phyloP scores from a whole-genome alignment of 2,113 vertebrate species.

The Haemorhous mexicanus region DNA sequence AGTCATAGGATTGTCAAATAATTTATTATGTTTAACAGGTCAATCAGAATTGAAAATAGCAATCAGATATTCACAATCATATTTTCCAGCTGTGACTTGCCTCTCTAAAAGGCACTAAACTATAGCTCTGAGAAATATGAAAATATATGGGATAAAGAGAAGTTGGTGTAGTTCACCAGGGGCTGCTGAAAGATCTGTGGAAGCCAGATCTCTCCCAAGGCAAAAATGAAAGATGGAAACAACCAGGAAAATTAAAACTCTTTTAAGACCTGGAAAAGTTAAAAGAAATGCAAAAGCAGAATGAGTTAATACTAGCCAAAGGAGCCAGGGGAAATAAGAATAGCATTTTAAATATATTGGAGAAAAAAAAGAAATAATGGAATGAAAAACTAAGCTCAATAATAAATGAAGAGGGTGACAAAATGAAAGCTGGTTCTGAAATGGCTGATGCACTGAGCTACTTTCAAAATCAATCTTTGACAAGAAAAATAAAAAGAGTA shows the following conservation, averaged over 20 bases:
- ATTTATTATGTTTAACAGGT: not conserved
- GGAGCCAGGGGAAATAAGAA: constrained; percentile 52
- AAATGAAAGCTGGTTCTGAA: constrained; percentile 52
- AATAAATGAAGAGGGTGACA: constrained; percentile 47
- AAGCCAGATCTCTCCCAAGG: not conserved
- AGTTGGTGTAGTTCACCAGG: not conserved
- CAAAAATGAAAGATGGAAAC: constrained; percentile 2
- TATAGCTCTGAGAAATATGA: constrained; percentile 7
- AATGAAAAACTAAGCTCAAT: constrained; percentile 43
- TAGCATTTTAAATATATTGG: constrained; percentile 27
- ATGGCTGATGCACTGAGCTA: constrained; percentile 29
- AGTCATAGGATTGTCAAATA: not conserved
- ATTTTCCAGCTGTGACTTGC: not conserved
- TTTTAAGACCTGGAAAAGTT: constrained; percentile 35
- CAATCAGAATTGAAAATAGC: not conserved
- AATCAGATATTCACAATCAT: not conserved
- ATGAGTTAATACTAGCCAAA: constrained; percentile 42
- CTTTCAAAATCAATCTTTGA: constrained; percentile 45
- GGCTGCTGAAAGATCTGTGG: not conserved
- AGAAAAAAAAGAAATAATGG: constrained; percentile 31
- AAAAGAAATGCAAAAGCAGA: constrained; percentile 41
- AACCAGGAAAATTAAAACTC: constrained; percentile 33
- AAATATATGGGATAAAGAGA: not conserved
- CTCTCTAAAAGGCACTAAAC: not conserved
- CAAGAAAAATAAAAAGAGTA: constrained; percentile 37